phyloP scores from a whole-genome alignment of 2,797 vertebrate genomes.

The Borostomias antarcticus region DNA sequence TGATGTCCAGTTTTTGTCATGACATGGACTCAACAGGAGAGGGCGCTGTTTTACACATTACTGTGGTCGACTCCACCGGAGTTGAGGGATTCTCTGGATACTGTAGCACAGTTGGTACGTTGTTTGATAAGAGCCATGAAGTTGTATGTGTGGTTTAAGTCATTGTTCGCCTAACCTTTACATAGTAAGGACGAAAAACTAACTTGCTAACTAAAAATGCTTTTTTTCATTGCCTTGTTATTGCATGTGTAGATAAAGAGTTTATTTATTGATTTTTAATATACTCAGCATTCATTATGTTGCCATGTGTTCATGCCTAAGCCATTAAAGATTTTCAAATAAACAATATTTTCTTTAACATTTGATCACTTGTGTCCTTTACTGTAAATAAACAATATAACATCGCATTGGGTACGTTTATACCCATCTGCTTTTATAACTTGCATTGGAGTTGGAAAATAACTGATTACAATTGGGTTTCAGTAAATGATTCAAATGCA shows the following conservation, averaged over 20 bases:
- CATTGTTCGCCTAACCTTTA: slow-evolving; percentile 51
- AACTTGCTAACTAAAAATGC: slow-evolving; percentile 62
- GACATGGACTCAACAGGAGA: slow-evolving; percentile 24
- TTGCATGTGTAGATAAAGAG: slow-evolving; percentile 70
- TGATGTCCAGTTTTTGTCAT: slow-evolving; percentile 18
- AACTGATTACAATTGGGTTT: not conserved
- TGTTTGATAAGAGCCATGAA: slow-evolving; percentile 16
- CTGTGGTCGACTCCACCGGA: not conserved
- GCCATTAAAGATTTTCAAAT: slow-evolving; percentile 79
- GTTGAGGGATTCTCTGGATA: slow-evolving; percentile 3
- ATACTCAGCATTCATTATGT: slow-evolving; percentile 70
- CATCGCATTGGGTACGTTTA: not conserved
- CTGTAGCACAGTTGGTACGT: slow-evolving; percentile 18
- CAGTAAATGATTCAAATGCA: slow-evolving; percentile 3
- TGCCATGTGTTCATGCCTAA: slow-evolving; percentile 75
- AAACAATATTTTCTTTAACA: slow-evolving; percentile 78
- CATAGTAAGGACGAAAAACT: slow-evolving; percentile 29
- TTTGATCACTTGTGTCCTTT: slow-evolving; percentile 24
- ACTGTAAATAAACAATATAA: not conserved
- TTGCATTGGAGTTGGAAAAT: not conserved
- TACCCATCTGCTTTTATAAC: not conserved
- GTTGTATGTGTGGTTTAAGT: slow-evolving; percentile 28
- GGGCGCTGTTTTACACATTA: slow-evolving; percentile 9
- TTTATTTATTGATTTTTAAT: slow-evolving; percentile 79
- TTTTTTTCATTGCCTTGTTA: slow-evolving; percentile 57